These are phyloP conservation scores for Myzus persicae DNA, from an alignment of 1,140 invertebrate genomes.

Conservation along the genomic window DNA sequence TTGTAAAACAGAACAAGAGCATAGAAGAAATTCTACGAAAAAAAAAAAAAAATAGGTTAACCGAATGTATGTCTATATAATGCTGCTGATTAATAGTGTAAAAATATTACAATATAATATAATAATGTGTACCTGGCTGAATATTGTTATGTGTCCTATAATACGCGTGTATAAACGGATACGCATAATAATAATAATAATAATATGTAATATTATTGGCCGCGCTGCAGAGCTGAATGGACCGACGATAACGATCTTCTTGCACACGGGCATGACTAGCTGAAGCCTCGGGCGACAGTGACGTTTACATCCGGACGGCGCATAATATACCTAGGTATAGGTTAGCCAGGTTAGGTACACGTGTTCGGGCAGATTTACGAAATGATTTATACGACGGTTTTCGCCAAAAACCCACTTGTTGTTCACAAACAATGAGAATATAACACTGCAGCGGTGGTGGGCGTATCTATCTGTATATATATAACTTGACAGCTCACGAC, in stretches of 20 bases:
- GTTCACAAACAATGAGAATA: background rate
- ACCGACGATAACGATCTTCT: conserved; percentile 23
- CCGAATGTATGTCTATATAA: background rate
- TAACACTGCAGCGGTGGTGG: background rate
- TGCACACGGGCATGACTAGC: background rate
- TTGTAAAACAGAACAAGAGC: background rate
- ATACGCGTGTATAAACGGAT: background rate
- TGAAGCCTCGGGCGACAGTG: conserved; percentile 8
- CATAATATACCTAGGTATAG: background rate
- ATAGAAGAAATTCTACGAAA: conserved; percentile 17
- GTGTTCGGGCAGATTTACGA: conserved; percentile 30
- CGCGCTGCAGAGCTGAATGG: background rate
- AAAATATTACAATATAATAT: no score
- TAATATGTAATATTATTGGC: background rate
- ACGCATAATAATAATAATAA: no score
- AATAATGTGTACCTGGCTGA: background rate
- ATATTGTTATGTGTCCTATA: background rate
- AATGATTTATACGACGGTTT: conserved; percentile 37
- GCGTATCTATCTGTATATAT: background rate
- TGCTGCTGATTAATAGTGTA: conserved; percentile 22
- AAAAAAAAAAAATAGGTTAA: conserved; percentile 23
- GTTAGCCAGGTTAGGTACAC: no score
- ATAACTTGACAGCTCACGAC: background rate
- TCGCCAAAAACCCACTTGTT: conserved; percentile 14
- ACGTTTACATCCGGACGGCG: conserved; percentile 3